Evolutionary conservation across 2,113 vertebrate species (phyloP).

Genomic region (Cephalophus harveyi): DNA sequence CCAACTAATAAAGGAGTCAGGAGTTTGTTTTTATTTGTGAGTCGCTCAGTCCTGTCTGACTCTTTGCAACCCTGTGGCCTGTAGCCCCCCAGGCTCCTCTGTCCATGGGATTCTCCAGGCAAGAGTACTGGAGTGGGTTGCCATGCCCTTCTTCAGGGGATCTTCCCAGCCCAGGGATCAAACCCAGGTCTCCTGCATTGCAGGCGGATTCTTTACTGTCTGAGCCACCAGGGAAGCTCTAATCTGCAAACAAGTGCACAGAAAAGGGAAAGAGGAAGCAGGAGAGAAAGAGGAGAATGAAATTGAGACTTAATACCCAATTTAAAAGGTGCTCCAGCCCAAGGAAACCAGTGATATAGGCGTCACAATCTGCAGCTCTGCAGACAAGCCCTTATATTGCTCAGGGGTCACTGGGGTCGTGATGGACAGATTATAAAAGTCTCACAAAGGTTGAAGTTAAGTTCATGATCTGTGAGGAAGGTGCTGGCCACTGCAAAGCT

Average conservation of each 20-base stretch:
- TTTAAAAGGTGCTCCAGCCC: conserved; percentile 46
- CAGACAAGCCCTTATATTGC: conserved; percentile 38
- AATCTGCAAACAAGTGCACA: conserved; percentile 34
- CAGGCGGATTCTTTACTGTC: neutral
- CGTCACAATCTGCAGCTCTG: neutral
- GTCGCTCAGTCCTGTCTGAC: neutral
- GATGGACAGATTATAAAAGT: conserved; percentile 58
- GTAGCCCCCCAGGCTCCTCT: neutral
- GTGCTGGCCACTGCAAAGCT: conserved; percentile 17
- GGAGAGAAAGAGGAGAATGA: neutral
- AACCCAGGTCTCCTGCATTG: neutral
- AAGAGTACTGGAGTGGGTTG: neutral
- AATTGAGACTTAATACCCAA: conserved; percentile 38
- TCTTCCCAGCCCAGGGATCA: neutral
- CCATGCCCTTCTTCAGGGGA: neutral
- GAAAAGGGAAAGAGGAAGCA: neutral
- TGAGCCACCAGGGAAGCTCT: neutral
- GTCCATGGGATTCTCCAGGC: neutral
- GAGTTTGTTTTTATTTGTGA: neutral
- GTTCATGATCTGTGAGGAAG: conserved; percentile 45
- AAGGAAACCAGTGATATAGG: conserved; percentile 51
- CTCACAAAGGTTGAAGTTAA: conserved; percentile 25
- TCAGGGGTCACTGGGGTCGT: conserved; percentile 28
- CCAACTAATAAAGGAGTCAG: conserved; percentile 16
- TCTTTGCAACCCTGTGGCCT: neutral